phyloP scores from a whole-genome alignment of 2,888 invertebrate species.

The Coleophora deauratella region DNA sequence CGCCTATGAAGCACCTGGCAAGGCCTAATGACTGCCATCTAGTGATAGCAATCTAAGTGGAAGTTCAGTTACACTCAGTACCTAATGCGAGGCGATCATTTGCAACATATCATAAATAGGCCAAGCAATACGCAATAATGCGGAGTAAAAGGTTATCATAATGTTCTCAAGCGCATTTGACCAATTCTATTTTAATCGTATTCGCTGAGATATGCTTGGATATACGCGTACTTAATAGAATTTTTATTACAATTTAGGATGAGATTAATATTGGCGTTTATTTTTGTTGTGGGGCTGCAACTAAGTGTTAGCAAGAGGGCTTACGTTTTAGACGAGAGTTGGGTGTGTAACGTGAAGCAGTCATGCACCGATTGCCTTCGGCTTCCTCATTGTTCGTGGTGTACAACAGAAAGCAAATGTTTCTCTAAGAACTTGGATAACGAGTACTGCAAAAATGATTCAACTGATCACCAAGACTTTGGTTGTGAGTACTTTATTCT shows the following conservation, averaged over 20 bases:
- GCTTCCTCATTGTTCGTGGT: constrained; percentile 59
- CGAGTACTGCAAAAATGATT: constrained; percentile 38
- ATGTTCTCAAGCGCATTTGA: constrained; percentile 29
- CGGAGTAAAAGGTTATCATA: constrained; percentile 53
- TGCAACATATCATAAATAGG: constrained; percentile 1
- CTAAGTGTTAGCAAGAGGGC: constrained; percentile 7
- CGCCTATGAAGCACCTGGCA: too few species aligned
- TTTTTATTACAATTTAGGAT: too few species aligned
- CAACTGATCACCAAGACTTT: constrained; percentile 36
- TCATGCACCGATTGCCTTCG: constrained; percentile 50
- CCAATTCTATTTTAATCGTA: background rate
- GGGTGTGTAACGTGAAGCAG: constrained; percentile 50
- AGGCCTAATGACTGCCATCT: too few species aligned
- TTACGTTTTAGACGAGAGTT: constrained; percentile 39
- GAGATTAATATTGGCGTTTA: background rate
- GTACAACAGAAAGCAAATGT: constrained; percentile 42
- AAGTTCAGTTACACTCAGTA: too few species aligned
- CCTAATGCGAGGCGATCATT: too few species aligned
- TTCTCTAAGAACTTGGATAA: constrained; percentile 36
- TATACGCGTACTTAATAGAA: too few species aligned
- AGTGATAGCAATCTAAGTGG: too few species aligned
- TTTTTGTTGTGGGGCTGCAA: too few species aligned
- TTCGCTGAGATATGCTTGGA: too few species aligned
- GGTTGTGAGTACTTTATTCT: constrained; percentile 32
- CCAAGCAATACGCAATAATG: constrained; percentile 20